phyloP scores from a whole-genome alignment of 2,888 invertebrate species.

The Epinotia nisella region DNA sequence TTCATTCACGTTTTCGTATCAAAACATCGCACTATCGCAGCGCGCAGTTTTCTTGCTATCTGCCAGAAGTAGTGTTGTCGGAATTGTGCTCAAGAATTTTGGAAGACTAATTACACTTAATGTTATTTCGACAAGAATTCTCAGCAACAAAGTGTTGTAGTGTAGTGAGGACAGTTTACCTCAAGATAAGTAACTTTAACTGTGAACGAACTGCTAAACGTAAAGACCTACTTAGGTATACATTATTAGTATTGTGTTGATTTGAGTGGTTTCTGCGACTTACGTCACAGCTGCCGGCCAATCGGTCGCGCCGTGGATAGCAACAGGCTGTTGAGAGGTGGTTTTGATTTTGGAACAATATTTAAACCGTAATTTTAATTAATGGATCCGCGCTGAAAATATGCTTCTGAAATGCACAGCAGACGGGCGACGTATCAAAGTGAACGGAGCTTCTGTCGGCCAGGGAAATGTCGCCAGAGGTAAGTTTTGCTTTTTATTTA shows the following conservation, averaged over 20 bases:
- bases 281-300: constrained; percentile 76
- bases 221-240: constrained; percentile 51
- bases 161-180: constrained; percentile 62
- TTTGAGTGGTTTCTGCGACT: constrained; percentile 74
- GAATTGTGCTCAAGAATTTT: constrained; percentile 23
- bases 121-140: constrained; percentile 44
- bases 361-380: constrained; percentile 59
- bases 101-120: constrained; percentile 43
- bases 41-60: constrained; percentile 44
- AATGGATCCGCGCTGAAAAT: constrained; percentile 69
- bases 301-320: constrained; percentile 67
- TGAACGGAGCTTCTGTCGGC: constrained; percentile 72
- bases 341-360: constrained; percentile 65
- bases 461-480: constrained; percentile 81
- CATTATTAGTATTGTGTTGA: constrained; percentile 64
- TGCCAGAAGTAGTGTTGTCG: constrained; percentile 37
- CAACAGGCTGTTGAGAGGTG: constrained; percentile 54
- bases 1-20: constrained; percentile 56
- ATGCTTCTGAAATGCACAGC: constrained; percentile 83
- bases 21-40: constrained; percentile 45
- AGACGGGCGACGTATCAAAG: constrained; percentile 81
- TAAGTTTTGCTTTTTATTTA: constrained; percentile 56
- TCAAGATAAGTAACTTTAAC: constrained; percentile 44
- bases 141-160: constrained; percentile 45
- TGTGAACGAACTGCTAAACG: constrained; percentile 18